phyloP scores from a whole-genome alignment of 2,797 vertebrate genomes.

The Alectoris magna region DNA sequence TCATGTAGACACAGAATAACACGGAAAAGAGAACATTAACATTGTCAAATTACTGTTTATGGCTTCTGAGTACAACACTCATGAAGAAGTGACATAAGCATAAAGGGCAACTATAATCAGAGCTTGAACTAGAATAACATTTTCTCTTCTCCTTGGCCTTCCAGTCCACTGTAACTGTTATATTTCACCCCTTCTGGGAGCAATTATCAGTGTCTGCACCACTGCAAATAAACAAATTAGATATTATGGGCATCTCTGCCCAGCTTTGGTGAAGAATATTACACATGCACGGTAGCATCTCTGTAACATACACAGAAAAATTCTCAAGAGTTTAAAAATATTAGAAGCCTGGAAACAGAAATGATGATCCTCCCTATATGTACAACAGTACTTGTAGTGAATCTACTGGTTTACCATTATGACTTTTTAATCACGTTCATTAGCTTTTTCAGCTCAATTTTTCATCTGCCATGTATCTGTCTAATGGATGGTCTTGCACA shows the following conservation, averaged over 20 bases:
- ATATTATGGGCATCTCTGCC: not conserved
- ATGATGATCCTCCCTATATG: not conserved
- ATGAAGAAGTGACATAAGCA: not conserved
- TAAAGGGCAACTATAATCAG: not conserved
- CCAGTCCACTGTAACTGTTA: not conserved
- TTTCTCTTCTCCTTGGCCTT: not conserved
- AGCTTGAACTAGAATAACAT: not conserved
- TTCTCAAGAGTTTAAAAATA: not conserved
- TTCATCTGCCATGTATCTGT: not conserved
- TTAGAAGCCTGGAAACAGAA: not conserved
- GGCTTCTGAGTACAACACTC: not conserved
- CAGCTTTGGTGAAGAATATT: not conserved
- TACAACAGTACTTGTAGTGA: not conserved
- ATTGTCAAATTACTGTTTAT: conserved; percentile 14
- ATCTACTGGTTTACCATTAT: not conserved
- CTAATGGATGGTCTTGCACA: not conserved
- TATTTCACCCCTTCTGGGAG: not conserved
- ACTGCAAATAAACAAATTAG: not conserved
- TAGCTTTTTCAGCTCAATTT: not conserved
- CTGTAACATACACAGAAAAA: not conserved
- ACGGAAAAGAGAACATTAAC: conserved; percentile 8
- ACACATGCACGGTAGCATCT: not conserved
- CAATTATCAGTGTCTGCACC: not conserved
- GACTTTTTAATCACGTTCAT: not conserved
- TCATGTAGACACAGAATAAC: not conserved